phyloP scores from a whole-genome alignment of 2,113 vertebrate genomes.

The Dinomys branickii region DNA sequence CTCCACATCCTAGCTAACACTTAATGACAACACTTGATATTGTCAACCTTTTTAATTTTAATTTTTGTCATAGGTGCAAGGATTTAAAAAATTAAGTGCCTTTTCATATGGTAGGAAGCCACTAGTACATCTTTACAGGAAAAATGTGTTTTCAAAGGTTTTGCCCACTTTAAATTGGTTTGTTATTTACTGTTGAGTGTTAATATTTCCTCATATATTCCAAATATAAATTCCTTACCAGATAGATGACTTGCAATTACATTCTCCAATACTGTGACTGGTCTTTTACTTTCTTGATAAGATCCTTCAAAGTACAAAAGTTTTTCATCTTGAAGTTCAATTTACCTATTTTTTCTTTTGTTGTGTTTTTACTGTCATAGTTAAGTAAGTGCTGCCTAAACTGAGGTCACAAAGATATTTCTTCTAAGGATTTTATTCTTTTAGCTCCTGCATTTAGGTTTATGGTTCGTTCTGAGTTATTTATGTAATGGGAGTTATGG shows the following conservation, averaged over 20 bases:
- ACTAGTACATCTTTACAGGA: background rate
- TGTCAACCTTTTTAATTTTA: background rate
- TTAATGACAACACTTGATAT: background rate
- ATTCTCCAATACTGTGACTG: background rate
- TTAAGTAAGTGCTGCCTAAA: background rate
- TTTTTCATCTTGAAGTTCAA: background rate
- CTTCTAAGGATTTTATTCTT: background rate
- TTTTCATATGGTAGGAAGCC: background rate
- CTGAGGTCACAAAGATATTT: background rate
- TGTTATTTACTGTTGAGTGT: background rate
- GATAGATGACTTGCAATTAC: background rate
- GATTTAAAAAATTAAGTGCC: background rate
- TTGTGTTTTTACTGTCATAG: background rate
- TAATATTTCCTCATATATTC: background rate
- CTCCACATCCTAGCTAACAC: background rate
- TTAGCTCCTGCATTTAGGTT: background rate
- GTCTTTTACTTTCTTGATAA: conserved; percentile 13
- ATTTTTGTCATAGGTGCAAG: background rate
- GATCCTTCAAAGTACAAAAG: background rate
- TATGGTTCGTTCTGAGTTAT: background rate
- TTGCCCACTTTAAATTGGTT: conserved; percentile 4
- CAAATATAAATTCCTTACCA: background rate
- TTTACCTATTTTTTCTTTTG: background rate
- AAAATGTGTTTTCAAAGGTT: background rate
- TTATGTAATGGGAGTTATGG: background rate